Base-by-base conservation (phyloP, 23 tunicate species). In the Halocynthia roretzi region DNA sequence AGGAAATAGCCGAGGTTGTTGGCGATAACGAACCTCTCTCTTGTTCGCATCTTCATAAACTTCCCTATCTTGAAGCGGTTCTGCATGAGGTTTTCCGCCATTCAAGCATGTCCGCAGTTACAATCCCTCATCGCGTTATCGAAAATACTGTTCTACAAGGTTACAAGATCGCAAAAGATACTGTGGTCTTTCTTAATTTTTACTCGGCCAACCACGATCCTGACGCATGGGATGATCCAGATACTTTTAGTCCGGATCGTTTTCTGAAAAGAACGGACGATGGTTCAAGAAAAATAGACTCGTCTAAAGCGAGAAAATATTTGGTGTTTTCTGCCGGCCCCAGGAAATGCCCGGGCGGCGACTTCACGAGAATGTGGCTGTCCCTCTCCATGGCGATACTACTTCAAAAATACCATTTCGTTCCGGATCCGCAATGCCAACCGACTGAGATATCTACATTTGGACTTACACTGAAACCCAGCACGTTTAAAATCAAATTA, bases 51-150 rank as follows among this genome's bases (percentile, higher is more conserved):
- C 74, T 80, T 5, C 49, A 53, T 50, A 18, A 79, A 8, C 52
- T 80, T 49, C 84, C 90, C 21, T 74, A 64, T 54, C 14, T 72
- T 23, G 63, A 69, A 77, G 80, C 90, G 7, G 72, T 71, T 50
- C 15, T 80, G 6, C 56, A 71, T 54, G 90, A 85, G 67, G 61
- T 74, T 53, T 51, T 85, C 4, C 80, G 90, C 7, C 90, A 85
- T 62, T 58, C 70, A 54, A 58, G 78, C 23, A 12, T 85, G 18
- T 17, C 72, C 53, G 83, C 90, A 49, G 72, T 80, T 23, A 74
- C 90, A 7, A 67, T 80, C 10, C 83, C 90, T 44, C 90, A 85
- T 62, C 14, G 79, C 7, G 67, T 83, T 9, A 66, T 71, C 50
- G 51, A 52, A 50, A 67, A 85, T 53, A 71, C 83, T 50, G 64